Percentiles rank a stretch among this genome's conserved stretches.
Evolutionary conservation across 2,888 invertebrate genomes (phyloP).

Genomic region (Odontocerum albicorne): DNA sequence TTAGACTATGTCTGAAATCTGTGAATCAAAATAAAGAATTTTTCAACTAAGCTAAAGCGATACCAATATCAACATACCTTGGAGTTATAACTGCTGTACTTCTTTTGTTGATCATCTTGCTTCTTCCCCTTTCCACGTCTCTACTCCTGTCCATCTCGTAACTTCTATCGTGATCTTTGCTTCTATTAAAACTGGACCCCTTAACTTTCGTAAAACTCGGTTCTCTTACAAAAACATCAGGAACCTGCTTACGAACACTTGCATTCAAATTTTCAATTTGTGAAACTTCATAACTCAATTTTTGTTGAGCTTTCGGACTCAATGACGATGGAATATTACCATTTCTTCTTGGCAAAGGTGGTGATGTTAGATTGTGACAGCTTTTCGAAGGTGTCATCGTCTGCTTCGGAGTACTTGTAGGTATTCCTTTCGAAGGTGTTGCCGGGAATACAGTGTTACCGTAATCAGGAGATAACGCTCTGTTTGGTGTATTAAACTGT

Average conservation of each 20-base stretch:
- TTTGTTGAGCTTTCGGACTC: constrained; percentile 60
- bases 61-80: constrained; percentile 43
- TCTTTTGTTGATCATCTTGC: constrained; percentile 43
- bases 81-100: constrained; percentile 57
- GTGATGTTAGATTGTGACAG: constrained; percentile 50
- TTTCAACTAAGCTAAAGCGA: neutral
- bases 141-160: constrained; percentile 32
- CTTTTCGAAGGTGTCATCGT: constrained; percentile 53
- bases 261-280: constrained; percentile 1
- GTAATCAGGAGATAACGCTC: constrained; percentile 38
- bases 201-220: constrained; percentile 41
- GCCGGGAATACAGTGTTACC: constrained; percentile 39
- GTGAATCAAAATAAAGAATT: too few species aligned
- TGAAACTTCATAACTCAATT: constrained; percentile 53
- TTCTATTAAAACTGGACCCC: constrained; percentile 40
- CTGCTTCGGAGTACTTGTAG: constrained; percentile 51
- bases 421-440: constrained; percentile 44
- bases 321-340: constrained; percentile 42
- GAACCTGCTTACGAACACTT: constrained; percentile 38
- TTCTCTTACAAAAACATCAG: constrained; percentile 51
- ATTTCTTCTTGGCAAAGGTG: constrained; percentile 37
- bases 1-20: too few species aligned
- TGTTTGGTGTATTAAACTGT: constrained; percentile 42
- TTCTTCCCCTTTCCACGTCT: constrained; percentile 35
- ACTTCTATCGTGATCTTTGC: constrained; percentile 44